Conservation (phyloP, 2,113 vertebrate genomes). For the Chionomys nivalis region DNA sequence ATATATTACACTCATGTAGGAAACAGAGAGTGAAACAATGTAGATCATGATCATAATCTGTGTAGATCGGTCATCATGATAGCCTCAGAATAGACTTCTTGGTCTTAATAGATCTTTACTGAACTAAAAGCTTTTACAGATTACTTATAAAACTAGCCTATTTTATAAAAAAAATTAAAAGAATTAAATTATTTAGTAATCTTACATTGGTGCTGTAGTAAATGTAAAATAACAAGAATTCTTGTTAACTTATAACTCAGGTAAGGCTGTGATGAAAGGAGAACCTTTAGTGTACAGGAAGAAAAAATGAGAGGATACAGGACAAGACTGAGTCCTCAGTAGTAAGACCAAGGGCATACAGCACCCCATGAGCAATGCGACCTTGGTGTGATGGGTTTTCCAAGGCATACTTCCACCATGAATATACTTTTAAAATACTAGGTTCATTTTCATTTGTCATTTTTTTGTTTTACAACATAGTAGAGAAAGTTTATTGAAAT, state of each 20-base stretch:
- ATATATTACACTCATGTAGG: too few relatives aligned
- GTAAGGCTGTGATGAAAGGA: neutral
- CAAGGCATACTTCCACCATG: neutral
- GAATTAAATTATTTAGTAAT: neutral
- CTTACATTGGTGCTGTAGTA: neutral
- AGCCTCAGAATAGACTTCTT: neutral
- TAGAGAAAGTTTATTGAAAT: neutral
- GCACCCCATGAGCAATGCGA: rapidly evolving
- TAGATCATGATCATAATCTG: neutral
- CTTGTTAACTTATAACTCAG: neutral
- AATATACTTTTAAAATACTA: neutral
- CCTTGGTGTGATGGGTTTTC: neutral
- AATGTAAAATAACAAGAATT: neutral
- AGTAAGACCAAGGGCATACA: neutral
- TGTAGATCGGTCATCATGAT: neutral
- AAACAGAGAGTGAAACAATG: neutral
- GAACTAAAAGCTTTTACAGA: neutral
- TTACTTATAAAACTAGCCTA: neutral
- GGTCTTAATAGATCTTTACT: neutral
- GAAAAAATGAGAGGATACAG: neutral
- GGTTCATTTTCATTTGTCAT: neutral
- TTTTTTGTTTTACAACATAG: too few relatives aligned
- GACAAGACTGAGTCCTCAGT: too few relatives aligned
- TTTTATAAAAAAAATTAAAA: neutral
- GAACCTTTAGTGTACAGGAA: neutral